Evolutionary conservation across 2,113 vertebrate genomes (phyloP).

Genomic region (Synchiropus splendidus): DNA sequence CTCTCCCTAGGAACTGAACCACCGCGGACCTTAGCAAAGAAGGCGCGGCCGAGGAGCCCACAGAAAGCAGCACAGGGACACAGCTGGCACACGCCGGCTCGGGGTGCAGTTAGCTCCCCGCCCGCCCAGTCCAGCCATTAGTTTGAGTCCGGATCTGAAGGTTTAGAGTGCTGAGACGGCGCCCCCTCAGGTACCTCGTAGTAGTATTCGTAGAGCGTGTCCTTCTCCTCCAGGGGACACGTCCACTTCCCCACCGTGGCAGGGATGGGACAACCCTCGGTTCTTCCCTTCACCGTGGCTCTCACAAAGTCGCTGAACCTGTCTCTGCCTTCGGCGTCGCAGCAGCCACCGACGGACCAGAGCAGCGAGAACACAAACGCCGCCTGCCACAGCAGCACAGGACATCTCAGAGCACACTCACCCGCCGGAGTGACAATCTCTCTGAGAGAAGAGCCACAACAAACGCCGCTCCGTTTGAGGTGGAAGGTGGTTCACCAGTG

Average conservation of each 20-base stretch:
- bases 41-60: not conserved
- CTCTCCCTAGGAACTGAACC: too few species aligned
- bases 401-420: not conserved
- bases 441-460: too few species aligned
- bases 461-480: too few species aligned
- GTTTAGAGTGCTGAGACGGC: too few species aligned
- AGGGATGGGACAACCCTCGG: slow-evolving; percentile 64
- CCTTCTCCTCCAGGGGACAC: slow-evolving; percentile 80
- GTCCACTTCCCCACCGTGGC: slow-evolving; percentile 79
- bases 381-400: slow-evolving; percentile 61
- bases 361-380: slow-evolving; percentile 82
- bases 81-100: too few species aligned
- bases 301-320: slow-evolving; percentile 78
- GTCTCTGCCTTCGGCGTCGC: slow-evolving; percentile 75
- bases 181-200: slow-evolving; percentile 75
- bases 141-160: too few species aligned
- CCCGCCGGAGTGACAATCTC: too few species aligned
- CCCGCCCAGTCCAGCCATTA: too few species aligned
- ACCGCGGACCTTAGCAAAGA: not conserved
- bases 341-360: slow-evolving; percentile 89
- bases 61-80: too few species aligned
- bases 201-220: slow-evolving; percentile 84
- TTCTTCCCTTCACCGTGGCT: slow-evolving; percentile 59
- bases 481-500: slow-evolving; percentile 70
- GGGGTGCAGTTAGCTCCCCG: too few species aligned